phyloP scores from a whole-genome alignment of 2,113 vertebrate genomes.

The Nesogale talazaci region DNA sequence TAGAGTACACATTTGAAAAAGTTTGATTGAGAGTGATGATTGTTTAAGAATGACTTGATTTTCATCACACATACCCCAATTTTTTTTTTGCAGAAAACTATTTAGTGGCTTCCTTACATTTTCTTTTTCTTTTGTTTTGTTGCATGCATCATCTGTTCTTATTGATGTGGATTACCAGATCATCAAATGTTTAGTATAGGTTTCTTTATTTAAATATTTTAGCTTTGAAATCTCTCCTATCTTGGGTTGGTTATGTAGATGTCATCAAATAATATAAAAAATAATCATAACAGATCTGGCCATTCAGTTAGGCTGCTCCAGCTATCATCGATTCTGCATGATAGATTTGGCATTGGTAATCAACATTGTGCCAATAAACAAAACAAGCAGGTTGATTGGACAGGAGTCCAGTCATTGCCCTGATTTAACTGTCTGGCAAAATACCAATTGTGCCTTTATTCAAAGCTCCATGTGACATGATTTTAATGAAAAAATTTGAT shows the following conservation, averaged over 20 bases:
- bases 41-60: not conserved
- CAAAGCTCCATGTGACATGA: not conserved
- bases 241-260: not conserved
- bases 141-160: not conserved
- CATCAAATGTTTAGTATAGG: not conserved
- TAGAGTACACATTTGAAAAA: slow-evolving; percentile 36
- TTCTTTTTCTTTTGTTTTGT: not conserved
- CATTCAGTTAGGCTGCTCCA: not conserved
- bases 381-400: slow-evolving; percentile 10
- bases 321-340: not conserved
- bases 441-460: not conserved
- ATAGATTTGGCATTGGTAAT: not conserved
- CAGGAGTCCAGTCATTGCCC: not conserved
- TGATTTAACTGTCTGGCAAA: slow-evolving; percentile 1
- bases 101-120: not conserved
- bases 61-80: too few species aligned
- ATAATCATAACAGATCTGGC: not conserved
- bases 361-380: not conserved
- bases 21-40: not conserved
- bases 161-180: not conserved
- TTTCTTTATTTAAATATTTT: not conserved
- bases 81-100: not conserved
- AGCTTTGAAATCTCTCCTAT: not conserved
- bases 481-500: not conserved
- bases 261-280: not conserved